phyloP scores from a whole-genome alignment of 2,113 vertebrate genomes.

The Drymodes brunneopygia region DNA sequence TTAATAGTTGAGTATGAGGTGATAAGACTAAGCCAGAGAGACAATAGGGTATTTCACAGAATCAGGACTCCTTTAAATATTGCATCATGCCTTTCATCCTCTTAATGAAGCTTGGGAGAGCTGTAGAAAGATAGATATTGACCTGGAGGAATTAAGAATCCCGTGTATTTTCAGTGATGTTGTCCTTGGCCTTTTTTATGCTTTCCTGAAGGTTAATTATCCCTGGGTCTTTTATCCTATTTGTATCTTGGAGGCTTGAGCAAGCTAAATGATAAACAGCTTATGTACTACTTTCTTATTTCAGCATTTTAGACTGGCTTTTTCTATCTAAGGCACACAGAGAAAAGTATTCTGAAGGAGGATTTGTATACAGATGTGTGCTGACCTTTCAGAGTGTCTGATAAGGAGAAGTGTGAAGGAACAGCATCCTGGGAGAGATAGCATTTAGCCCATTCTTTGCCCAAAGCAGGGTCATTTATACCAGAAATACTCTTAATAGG shows the following conservation, averaged over 20 bases:
- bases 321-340: neutral
- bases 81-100: neutral
- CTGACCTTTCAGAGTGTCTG: neutral
- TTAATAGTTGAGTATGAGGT: slow-evolving; percentile 6
- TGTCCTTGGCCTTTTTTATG: neutral
- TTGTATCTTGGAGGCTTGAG: neutral
- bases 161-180: neutral
- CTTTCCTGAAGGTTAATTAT: slow-evolving; percentile 34
- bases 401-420: neutral
- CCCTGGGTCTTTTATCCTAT: neutral
- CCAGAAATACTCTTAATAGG: neutral
- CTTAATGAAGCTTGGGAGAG: slow-evolving; percentile 20
- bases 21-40: slow-evolving; percentile 51
- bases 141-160: neutral
- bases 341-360: neutral
- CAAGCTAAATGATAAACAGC: neutral
- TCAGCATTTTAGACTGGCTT: neutral
- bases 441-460: neutral
- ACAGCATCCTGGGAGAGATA: neutral
- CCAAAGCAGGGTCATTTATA: neutral
- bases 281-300: neutral
- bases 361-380: neutral
- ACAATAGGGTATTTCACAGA: slow-evolving; percentile 49
- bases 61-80: slow-evolving; percentile 17
- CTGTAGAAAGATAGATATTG: neutral